Percentiles rank a stretch among this genome's conserved stretches.
phyloP scores from a whole-genome alignment of 2,113 vertebrate genomes.

The Hydrolagus affinis region DNA sequence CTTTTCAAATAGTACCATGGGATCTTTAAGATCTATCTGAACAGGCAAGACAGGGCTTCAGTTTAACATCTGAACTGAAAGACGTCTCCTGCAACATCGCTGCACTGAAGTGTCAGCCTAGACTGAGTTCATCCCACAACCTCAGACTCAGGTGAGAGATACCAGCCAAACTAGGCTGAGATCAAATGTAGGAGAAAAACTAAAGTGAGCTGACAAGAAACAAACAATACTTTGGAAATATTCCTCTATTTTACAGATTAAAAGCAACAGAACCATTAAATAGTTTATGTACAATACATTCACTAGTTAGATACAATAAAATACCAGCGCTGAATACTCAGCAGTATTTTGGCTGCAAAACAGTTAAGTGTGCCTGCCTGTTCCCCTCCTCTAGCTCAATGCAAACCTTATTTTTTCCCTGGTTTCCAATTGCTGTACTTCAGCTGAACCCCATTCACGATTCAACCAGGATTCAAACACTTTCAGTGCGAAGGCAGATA shows the following conservation, averaged over 20 bases:
- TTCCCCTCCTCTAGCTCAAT: not conserved
- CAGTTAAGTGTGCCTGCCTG: not conserved
- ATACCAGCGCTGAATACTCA: not conserved
- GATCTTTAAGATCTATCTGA: too few species aligned
- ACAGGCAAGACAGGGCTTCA: too few species aligned
- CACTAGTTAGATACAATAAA: not conserved
- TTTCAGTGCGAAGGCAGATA: too few species aligned
- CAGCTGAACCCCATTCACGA: not conserved
- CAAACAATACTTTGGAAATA: not conserved
- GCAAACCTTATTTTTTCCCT: not conserved
- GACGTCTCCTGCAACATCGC: too few species aligned
- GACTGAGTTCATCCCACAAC: too few species aligned
- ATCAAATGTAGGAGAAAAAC: not conserved
- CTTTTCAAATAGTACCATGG: too few species aligned
- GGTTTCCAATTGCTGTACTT: not conserved
- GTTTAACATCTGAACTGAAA: too few species aligned
- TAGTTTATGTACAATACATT: not conserved
- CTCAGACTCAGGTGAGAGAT: too few species aligned
- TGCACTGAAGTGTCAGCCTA: too few species aligned
- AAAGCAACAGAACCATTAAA: not conserved
- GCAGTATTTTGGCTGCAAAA: not conserved
- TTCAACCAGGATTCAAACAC: not conserved
- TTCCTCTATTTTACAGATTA: not conserved
- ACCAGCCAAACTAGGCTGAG: not conserved
- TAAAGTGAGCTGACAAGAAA: not conserved